Base-by-base conservation (phyloP, 2,888 invertebrate genomes). In the Hoplodrina ambigua region DNA sequence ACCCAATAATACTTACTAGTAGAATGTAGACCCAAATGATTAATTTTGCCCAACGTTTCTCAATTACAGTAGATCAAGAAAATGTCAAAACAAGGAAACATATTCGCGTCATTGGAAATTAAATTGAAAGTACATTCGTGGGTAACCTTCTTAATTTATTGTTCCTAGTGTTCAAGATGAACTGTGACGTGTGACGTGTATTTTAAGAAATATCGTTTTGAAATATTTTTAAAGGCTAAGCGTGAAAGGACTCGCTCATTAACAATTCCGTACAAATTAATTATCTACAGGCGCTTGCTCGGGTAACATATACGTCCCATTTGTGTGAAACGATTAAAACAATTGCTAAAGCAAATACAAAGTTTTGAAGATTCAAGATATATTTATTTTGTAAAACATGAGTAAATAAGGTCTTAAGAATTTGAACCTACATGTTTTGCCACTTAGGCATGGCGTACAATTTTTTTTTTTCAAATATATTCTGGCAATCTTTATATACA, bases 171-270 rank as follows among this genome's bases (percentile, higher is more conserved):
- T 67, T 55, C 50, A 68, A 75, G 59, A 75, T 30, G 37, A 75
- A 17, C 17, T 46, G 46, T 46, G 46, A 46, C 46, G 46, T 46
- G 44, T 67, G 75, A 56, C 15, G 52, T 37, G 13, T 11, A 59
- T 55, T 70, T 50, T 37, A 17, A 58, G 75, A 75, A 75, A 67
- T 44, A 33, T 11, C 11, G 7, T 67, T 75, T 54, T 37, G 58
- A 55, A 59, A 75, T 58, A 68, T 50, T 41, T 74, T 75, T 25
- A 75, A 75, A 75, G 50, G 49, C 75, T 72, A 66, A 20, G 49
- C 57, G 67, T 72, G 58, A 55, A 49, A 67, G 54, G 49, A 65
- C 46, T 58, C n/a, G n/a, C 15, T 58, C n/a, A 75, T 72, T 67
- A 25, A 37, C n/a, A 30, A 72, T 68, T 67, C 33, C 5, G 54